phyloP scores from a whole-genome alignment of 2,888 invertebrate species.

The Ornithoptera priamus region DNA sequence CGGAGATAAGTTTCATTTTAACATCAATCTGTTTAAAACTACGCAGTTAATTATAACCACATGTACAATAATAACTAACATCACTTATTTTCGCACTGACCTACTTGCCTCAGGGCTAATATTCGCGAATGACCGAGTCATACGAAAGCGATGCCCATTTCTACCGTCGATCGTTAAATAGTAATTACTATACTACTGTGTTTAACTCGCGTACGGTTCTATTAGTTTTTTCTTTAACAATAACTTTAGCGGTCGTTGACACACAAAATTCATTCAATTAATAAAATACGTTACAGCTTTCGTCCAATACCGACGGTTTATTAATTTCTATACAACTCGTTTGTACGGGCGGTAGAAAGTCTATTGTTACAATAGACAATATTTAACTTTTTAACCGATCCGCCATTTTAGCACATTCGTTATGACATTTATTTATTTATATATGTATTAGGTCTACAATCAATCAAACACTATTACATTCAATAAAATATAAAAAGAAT shows the following conservation, averaged over 20 bases:
- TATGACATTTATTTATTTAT: too few species aligned
- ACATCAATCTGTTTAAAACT: too few species aligned
- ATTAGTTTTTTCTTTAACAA: background rate
- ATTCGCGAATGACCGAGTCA: background rate
- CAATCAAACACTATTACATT: too few species aligned
- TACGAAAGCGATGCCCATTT: background rate
- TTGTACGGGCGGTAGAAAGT: constrained; percentile 2
- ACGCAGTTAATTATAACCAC: too few species aligned
- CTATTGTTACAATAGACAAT: background rate
- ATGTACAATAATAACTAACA: background rate
- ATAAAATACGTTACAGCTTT: constrained; percentile 14
- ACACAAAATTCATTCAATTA: constrained; percentile 22
- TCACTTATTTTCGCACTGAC: constrained; percentile 15
- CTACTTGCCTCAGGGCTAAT: constrained; percentile 18
- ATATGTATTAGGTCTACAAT: too few species aligned
- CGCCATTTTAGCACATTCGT: too few species aligned
- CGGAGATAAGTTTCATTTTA: too few species aligned
- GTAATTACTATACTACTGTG: background rate
- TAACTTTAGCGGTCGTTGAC: constrained; percentile 32
- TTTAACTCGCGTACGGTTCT: background rate
- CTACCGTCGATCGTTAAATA: background rate
- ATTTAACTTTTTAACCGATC: background rate
- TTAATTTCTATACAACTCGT: background rate
- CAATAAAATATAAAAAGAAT: too few species aligned
- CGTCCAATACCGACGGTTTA: constrained; percentile 6